Evolutionary conservation across 2,113 vertebrate genomes (phyloP).

Genomic region (Sinocyclocheilus rhinocerous): DNA sequence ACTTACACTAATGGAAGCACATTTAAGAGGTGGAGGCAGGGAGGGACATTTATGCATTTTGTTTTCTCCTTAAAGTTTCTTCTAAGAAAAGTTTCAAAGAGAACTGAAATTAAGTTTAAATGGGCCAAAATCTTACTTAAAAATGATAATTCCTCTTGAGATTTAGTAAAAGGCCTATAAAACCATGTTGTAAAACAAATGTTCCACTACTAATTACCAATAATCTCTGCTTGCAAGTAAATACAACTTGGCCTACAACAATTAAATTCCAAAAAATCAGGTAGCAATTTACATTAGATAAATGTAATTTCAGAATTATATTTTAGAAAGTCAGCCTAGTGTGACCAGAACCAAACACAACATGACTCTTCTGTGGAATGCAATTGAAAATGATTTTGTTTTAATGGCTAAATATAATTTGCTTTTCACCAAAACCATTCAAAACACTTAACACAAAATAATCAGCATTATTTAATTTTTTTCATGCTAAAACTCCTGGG

Average conservation of each 20-base stretch:
- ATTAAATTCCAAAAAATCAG: background rate
- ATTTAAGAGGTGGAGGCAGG: constrained; percentile 55
- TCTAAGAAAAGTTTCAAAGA: constrained; percentile 36
- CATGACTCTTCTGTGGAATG: background rate
- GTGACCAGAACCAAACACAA: background rate
- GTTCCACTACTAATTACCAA: background rate
- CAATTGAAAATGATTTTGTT: background rate
- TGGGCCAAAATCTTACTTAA: constrained; percentile 19
- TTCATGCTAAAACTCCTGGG: background rate
- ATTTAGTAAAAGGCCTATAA: background rate
- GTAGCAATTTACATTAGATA: background rate
- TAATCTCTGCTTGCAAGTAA: background rate
- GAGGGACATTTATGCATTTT: constrained; percentile 53
- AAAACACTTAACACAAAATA: background rate
- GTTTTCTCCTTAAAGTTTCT: constrained; percentile 42
- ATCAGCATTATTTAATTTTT: background rate
- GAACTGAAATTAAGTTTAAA: constrained; percentile 44
- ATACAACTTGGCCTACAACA: background rate
- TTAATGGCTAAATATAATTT: background rate
- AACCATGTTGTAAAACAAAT: background rate
- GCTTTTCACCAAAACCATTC: background rate
- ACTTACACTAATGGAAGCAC: constrained; percentile 61
- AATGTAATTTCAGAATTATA: background rate
- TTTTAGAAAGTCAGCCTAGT: background rate
- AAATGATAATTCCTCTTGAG: background rate